Conservation (phyloP, 2,797 vertebrate species). For the Lagothrix lagotricha region DNA sequence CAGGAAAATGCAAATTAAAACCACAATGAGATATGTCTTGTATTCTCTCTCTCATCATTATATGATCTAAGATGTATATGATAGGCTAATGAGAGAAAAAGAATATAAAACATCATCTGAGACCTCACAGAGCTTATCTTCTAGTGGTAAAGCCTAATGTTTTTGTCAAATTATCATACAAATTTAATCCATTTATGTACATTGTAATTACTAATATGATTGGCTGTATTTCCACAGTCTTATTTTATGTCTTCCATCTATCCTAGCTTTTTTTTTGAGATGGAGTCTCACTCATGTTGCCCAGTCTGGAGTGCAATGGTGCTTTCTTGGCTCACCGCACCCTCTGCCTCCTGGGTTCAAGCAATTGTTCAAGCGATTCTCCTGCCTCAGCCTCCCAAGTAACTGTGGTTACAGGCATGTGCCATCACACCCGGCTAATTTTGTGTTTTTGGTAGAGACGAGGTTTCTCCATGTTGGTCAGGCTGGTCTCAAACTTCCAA, state of each 20-base stretch:
- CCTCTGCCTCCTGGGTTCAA: neutral
- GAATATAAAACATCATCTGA: neutral
- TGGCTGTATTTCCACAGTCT: neutral
- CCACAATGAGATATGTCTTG: neutral
- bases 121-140: neutral
- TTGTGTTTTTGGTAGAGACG: neutral
- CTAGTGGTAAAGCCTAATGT: neutral
- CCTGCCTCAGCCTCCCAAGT: neutral
- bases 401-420: neutral
- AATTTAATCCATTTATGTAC: neutral
- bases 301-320: neutral
- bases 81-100: neutral
- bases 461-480: neutral
- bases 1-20: neutral
- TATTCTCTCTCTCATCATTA: neutral
- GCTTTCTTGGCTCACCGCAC: neutral
- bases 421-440: neutral
- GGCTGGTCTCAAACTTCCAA: neutral
- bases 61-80: neutral
- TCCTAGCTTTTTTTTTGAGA: neutral
- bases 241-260: neutral
- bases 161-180: neutral
- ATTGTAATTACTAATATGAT: neutral
- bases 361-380: neutral
- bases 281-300: neutral